Evolutionary conservation across 2,113 vertebrate genomes (phyloP).

Genomic region (Bos indicus): DNA sequence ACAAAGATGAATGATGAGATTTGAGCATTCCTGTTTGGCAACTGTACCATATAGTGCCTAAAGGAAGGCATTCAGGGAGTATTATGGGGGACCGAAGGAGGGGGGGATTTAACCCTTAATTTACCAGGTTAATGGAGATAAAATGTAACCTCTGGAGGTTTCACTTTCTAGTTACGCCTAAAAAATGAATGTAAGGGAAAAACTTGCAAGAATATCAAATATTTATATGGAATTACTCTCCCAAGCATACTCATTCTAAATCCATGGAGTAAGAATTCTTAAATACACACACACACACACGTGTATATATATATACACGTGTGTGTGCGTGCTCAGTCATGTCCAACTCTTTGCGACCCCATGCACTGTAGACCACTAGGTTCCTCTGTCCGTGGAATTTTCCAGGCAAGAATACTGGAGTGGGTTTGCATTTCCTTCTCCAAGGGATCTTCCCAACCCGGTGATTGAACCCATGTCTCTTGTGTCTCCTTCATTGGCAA

Average conservation of each 20-base stretch:
- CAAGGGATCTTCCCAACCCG: not conserved
- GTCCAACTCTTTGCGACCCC: rapidly evolving
- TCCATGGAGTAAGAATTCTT: not conserved
- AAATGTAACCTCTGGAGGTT: not conserved
- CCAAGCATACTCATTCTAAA: not conserved
- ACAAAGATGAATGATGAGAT: slow-evolving; percentile 88
- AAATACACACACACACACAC: not conserved
- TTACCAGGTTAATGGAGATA: slow-evolving; percentile 4
- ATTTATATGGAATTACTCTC: not conserved
- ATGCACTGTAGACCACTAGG: not conserved
- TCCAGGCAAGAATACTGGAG: not conserved
- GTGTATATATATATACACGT: rapidly evolving
- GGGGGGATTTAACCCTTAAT: slow-evolving; percentile 41
- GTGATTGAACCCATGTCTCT: not conserved
- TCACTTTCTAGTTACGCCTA: not conserved
- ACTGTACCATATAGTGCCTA: slow-evolving; percentile 70
- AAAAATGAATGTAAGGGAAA: not conserved
- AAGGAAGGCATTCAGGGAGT: slow-evolving; percentile 50
- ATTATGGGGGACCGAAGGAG: too few species aligned
- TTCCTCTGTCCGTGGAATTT: not conserved
- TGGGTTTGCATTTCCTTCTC: not conserved
- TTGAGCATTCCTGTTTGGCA: slow-evolving; percentile 78
- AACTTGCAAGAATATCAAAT: not conserved
- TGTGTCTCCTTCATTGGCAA: not conserved
- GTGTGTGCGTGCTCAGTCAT: not conserved